A percentile compares a stretch with the other conserved stretches of the same genome.
These are phyloP conservation scores for Pantherophis guttatus DNA, from an alignment of 2,113 vertebrate genomes.

Conservation along the genomic window DNA sequence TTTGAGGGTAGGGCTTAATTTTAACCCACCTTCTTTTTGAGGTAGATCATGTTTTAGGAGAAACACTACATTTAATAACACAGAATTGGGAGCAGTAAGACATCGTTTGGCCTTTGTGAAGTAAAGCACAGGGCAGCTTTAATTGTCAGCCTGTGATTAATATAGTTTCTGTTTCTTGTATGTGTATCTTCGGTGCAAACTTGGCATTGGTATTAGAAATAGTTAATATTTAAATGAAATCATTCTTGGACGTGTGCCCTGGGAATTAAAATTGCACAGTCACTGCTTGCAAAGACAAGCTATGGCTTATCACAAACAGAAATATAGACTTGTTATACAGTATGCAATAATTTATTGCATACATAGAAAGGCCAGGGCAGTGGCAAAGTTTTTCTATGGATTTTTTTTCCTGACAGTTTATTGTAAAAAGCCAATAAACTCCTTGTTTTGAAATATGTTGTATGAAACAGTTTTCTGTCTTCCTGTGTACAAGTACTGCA, in stretches of 20 bases:
- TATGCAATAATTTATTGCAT: neutral
- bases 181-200: constrained; percentile 47
- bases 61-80: neutral
- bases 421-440: neutral
- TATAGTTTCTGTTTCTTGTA: constrained; percentile 42
- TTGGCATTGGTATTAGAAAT: constrained; percentile 46
- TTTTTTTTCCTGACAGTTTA: neutral
- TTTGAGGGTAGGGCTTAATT: too few species aligned
- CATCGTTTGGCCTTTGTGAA: neutral
- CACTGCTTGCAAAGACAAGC: constrained; percentile 57
- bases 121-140: neutral
- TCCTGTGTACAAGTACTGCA: constrained; percentile 36
- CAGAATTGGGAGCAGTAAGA: neutral
- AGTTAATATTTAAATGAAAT: constrained; percentile 60
- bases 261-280: constrained; percentile 54
- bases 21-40: too few species aligned
- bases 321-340: neutral
- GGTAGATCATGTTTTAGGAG: too few species aligned
- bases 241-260: constrained; percentile 61
- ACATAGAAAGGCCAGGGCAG: constrained; percentile 13
- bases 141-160: constrained; percentile 13
- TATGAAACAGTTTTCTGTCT: neutral
- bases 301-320: constrained; percentile 47
- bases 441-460: neutral
- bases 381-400: neutral